Evolutionary conservation across 92 coral and sea anemone species (phyloP).

Genomic region (Porites divaricata): DNA sequence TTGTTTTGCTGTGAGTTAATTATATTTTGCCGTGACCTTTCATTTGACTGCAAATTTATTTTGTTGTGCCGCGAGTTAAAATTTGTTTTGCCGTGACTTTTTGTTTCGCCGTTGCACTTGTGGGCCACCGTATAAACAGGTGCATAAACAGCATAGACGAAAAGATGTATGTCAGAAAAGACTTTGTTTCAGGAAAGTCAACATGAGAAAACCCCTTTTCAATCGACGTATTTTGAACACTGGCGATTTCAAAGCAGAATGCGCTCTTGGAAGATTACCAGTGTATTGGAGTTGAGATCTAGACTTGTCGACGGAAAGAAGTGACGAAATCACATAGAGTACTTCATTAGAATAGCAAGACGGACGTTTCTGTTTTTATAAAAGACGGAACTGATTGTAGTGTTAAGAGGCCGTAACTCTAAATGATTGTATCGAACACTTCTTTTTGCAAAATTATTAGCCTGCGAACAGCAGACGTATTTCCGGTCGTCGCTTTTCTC

Average conservation of each 20-base stretch:
- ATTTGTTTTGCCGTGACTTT: too few relatives aligned
- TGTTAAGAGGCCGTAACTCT: neutral
- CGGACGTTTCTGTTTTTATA: neutral
- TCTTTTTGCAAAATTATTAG: neutral
- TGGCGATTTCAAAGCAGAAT: too few relatives aligned
- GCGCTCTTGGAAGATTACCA: too few relatives aligned
- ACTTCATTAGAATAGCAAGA: conserved; percentile 27
- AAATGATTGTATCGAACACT: conserved; percentile 2
- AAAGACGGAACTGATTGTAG: neutral
- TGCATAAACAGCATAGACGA: neutral
- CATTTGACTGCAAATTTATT: too few relatives aligned
- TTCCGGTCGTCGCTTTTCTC: too few relatives aligned
- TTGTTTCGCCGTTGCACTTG: too few relatives aligned
- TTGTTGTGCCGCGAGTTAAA: too few relatives aligned
- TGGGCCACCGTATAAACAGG: too few relatives aligned
- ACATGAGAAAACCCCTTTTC: neutral
- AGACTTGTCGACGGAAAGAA: neutral
- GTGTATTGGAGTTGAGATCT: too few relatives aligned
- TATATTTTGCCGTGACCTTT: too few relatives aligned
- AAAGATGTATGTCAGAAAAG: neutral
- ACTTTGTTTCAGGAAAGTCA: neutral
- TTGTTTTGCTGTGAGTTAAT: too few relatives aligned
- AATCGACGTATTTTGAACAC: too few relatives aligned
- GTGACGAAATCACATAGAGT: neutral
- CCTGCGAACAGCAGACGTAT: neutral